Base-by-base conservation (phyloP, 2,113 vertebrate species). In the Argyrosomus japonicus region DNA sequence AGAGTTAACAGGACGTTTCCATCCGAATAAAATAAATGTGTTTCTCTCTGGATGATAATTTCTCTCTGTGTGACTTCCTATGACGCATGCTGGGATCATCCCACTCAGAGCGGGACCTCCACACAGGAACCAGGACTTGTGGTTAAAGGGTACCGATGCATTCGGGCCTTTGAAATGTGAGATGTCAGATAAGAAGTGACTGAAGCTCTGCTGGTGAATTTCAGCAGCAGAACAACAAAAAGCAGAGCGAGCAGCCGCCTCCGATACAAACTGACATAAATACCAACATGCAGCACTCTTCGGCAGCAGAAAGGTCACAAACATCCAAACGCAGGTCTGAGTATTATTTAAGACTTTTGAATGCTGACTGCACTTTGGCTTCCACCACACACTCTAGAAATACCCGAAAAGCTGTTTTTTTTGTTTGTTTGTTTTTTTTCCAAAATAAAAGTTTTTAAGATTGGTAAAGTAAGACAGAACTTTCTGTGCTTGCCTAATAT, bases 211-310 rank as follows among this genome's bases (percentile, higher is more conserved):
- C 43, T 54, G 69, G 13, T 27, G 53, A 17, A 60, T 75, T 75
- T 56, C n/a, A 78, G 58, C 68, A 21, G 74, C 32, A 70, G 21
- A 75, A 25, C 69, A 61, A 32, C 48, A 56, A 17, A 45, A 53
- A 47, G 54, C 23, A 21, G 57, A 68, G 62, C 3, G 3, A 81
- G 62, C 29, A 0, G 23, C 25, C 6, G 0, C 72, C 23, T 69
- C 45, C 32, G 63, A 88, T 61, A 56, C 68, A 83, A 80, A 21
- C 32, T 43, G 72, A 84, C 68, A 47, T 14, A 77, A 72, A 80
- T 58, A 57, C 68, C 43, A 71, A 61, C 43, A 5, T 1, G 43
- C 54, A 9, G 40, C 58, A 17, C 18, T 61, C 64, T 50, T 10
- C 32, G 15, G 14, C 69, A 40, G 14, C 17, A 13, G 56, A 70